A percentile compares a stretch with the other conserved stretches of the same genome.
phyloP scores from a whole-genome alignment of 2,797 vertebrate genomes.

The Rhynchonycteris naso region DNA sequence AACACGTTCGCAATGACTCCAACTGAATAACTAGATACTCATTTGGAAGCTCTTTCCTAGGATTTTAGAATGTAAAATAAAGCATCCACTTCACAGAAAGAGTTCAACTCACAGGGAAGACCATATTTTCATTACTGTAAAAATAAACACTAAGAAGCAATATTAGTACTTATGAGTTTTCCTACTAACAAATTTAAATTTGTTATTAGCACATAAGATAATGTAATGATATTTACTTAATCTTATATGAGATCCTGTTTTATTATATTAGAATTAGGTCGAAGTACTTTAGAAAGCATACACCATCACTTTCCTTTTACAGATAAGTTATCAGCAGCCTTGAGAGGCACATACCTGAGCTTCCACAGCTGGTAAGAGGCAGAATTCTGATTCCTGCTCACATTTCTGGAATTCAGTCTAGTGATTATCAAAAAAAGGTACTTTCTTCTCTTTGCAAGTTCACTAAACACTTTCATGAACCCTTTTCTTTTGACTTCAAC shows the following conservation, averaged over 20 bases:
- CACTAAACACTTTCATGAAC: not conserved
- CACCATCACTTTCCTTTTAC: not conserved
- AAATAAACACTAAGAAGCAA: not conserved
- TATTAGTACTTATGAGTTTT: not conserved
- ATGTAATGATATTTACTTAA: not conserved
- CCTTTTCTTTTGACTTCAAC: not conserved
- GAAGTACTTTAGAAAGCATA: not conserved
- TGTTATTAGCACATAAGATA: not conserved
- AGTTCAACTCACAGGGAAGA: not conserved
- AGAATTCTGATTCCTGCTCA: not conserved
- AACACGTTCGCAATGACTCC: not conserved
- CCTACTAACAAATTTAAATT: not conserved
- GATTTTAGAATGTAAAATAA: not conserved
- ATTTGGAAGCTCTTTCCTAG: not conserved
- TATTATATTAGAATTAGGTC: not conserved
- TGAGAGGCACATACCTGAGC: fast-evolving
- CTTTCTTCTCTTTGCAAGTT: not conserved
- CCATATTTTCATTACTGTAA: not conserved
- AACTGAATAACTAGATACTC: not conserved
- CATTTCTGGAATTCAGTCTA: not conserved
- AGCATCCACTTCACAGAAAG: not conserved
- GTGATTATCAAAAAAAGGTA: not conserved
- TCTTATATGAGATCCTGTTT: not conserved
- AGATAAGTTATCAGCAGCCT: not conserved
- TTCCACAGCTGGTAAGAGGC: not conserved